Evolutionary conservation across 2,888 invertebrate genomes (phyloP).

Genomic region (Acronicta leporina): DNA sequence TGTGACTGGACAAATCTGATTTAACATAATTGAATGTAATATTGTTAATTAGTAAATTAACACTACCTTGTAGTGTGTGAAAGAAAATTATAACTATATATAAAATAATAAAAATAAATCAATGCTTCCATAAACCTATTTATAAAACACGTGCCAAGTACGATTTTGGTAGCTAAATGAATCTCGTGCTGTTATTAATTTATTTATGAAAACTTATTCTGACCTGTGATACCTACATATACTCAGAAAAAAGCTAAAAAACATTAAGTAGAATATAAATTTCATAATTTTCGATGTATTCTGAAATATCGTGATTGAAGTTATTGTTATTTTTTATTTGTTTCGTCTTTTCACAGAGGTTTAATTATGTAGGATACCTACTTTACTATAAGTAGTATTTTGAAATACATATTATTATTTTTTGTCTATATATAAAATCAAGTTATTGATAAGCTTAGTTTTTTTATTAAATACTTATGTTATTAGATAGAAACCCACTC

Average conservation of each 20-base stretch:
- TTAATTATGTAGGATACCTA: constrained; percentile 6
- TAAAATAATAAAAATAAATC: constrained; percentile 25
- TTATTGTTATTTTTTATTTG: too few relatives aligned
- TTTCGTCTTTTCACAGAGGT: neutral
- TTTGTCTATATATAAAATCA: too few relatives aligned
- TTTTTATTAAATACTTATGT: too few relatives aligned
- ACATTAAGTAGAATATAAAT: constrained; percentile 6
- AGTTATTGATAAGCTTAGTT: too few relatives aligned
- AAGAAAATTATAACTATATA: constrained; percentile 28
- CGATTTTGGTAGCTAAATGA: constrained; percentile 34
- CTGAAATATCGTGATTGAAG: neutral
- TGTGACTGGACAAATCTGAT: constrained; percentile 54
- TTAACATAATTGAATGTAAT: constrained; percentile 51
- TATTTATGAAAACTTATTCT: constrained; percentile 24
- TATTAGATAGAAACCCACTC: too few relatives aligned
- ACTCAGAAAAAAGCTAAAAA: constrained; percentile 35
- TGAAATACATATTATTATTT: constrained; percentile 6
- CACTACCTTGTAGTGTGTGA: constrained; percentile 59
- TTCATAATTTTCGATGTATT: neutral
- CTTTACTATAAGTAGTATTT: constrained; percentile 5
- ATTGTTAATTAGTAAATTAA: constrained; percentile 54
- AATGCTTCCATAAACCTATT: constrained; percentile 39
- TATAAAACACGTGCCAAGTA: constrained; percentile 17
- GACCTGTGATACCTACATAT: constrained; percentile 48
- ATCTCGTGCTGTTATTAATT: constrained; percentile 46